A percentile compares a stretch with the other conserved stretches of the same genome.
Conservation (phyloP, 2,888 invertebrate genomes). For the Neoascia interrupta region DNA sequence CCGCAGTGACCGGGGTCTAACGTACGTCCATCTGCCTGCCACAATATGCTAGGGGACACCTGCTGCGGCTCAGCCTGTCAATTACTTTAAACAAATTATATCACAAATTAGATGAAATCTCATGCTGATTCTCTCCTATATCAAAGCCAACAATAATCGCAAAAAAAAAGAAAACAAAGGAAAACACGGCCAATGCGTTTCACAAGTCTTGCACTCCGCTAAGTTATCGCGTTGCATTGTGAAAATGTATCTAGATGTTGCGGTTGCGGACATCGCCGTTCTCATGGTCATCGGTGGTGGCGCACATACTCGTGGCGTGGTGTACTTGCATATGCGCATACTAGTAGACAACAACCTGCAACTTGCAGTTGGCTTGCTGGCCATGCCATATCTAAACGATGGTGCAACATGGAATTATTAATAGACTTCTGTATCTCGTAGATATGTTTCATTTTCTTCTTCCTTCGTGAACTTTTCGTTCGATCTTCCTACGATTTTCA, state of each 20-base stretch:
- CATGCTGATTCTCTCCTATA: slow-evolving; percentile 70
- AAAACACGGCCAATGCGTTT: slow-evolving; percentile 33
- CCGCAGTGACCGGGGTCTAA: not conserved
- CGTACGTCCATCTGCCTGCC: slow-evolving; percentile 53
- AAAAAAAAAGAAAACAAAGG: slow-evolving; percentile 44
- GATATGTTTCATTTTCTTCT: slow-evolving; percentile 10
- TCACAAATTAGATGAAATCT: slow-evolving; percentile 74
- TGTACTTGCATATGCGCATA: slow-evolving; percentile 18
- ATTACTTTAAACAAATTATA: slow-evolving; percentile 74
- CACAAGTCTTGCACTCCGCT: slow-evolving; percentile 50
- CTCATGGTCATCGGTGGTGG: slow-evolving; percentile 53
- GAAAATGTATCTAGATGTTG: slow-evolving; percentile 66
- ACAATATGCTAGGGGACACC: slow-evolving; percentile 69
- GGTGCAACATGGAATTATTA: slow-evolving; percentile 68
- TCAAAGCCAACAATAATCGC: slow-evolving; percentile 49
- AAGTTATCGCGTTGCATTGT: slow-evolving; percentile 63
- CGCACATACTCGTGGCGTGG: slow-evolving; percentile 26
- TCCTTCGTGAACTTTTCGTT: slow-evolving; percentile 24
- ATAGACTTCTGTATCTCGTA: slow-evolving; percentile 67
- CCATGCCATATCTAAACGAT: slow-evolving; percentile 62
- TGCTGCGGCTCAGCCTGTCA: slow-evolving; percentile 72
- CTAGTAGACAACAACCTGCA: slow-evolving; percentile 36
- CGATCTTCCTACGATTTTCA: slow-evolving; percentile 35
- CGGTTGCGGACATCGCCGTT: slow-evolving; percentile 59
- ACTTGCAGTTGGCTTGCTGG: slow-evolving; percentile 56